phyloP scores from a whole-genome alignment of 2,797 vertebrate species.

The Euthynnus affinis region DNA sequence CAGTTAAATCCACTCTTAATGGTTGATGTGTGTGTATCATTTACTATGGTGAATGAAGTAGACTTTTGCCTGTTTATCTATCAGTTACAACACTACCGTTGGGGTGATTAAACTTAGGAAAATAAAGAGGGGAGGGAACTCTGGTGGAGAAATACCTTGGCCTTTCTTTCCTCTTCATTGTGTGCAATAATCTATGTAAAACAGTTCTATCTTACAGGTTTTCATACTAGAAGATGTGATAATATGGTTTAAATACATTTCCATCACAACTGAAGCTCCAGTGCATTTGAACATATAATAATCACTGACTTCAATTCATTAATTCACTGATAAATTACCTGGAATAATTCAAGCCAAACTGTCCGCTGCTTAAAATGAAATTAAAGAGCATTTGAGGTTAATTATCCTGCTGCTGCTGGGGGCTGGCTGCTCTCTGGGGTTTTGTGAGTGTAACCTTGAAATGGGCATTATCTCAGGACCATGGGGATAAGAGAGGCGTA shows the following conservation, averaged over 20 bases:
- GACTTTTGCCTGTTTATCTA: slow-evolving; percentile 26
- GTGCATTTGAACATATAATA: not conserved
- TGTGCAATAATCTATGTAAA: slow-evolving; percentile 48
- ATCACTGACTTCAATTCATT: not conserved
- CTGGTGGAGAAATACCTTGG: slow-evolving; percentile 4
- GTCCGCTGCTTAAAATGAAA: not conserved
- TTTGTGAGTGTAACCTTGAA: slow-evolving; percentile 82
- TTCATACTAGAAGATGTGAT: slow-evolving; percentile 4
- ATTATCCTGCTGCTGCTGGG: not conserved
- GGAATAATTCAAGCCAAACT: not conserved
- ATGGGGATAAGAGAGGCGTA: slow-evolving; percentile 73
- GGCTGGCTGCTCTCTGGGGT: slow-evolving; percentile 46
- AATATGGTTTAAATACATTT: slow-evolving; percentile 3
- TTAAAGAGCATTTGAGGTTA: slow-evolving; percentile 7
- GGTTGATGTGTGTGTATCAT: not conserved
- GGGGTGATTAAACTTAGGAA: slow-evolving; percentile 43
- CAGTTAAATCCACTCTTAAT: not conserved
- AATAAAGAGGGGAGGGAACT: slow-evolving; percentile 27
- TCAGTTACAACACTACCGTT: slow-evolving; percentile 28
- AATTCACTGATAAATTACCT: not conserved
- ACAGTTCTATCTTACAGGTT: not conserved
- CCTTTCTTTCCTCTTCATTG: not conserved
- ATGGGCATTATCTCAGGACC: slow-evolving; percentile 72
- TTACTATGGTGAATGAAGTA: not conserved
- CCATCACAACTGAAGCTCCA: not conserved